Evolutionary conservation across 1,140 invertebrate species (phyloP), one percentile per base, ranked within the genome.

Genomic region (Apis cerana): DNA sequence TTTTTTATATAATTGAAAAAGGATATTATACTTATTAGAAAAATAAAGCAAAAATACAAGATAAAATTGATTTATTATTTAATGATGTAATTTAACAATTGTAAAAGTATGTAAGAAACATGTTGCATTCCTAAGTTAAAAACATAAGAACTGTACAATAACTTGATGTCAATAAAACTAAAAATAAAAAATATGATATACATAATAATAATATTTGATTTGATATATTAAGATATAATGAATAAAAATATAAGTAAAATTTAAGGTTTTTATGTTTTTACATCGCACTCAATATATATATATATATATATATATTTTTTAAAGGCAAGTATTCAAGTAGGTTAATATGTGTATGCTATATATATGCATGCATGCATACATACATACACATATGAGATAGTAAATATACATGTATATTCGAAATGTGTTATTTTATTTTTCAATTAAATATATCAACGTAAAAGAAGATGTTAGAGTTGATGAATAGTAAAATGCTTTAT

Each of bases 51-150:
- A 65, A 19, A 23, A 23, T 52, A 74, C 48, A 79, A 33, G 70
- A 71, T 56, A 64, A 54, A 83, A 77, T 82, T 87, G 61, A 58
- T 83, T 81, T 82, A 82, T 83, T 70, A 71, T 86, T 80, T 81
- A 90, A 43, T 84, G 50, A 23, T 88, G 82, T 65, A 81, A 87
- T 70, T 87, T 86, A 67, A 84, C 84, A 80, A 88, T 62, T 67
- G 65, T 85, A 80, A 84, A 82, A 89, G 90, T 83, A 88, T 85
- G 80, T 86, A 89, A 62, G 80, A 91, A 84, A 85, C 89, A 86
- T 68, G 88, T 74, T 52, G 68, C 70, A 74, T 69, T 89, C 80
- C 80, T 68, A 74, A 74, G 64, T 76, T 67, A 77, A 54, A 72
- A 61, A 80, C 67, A 68, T 64, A 77, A 84, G 64, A 89, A 85